These are phyloP conservation scores for Thalassarche chlororhynchos DNA, from an alignment of 2,113 vertebrate genomes.

Conservation along the genomic window DNA sequence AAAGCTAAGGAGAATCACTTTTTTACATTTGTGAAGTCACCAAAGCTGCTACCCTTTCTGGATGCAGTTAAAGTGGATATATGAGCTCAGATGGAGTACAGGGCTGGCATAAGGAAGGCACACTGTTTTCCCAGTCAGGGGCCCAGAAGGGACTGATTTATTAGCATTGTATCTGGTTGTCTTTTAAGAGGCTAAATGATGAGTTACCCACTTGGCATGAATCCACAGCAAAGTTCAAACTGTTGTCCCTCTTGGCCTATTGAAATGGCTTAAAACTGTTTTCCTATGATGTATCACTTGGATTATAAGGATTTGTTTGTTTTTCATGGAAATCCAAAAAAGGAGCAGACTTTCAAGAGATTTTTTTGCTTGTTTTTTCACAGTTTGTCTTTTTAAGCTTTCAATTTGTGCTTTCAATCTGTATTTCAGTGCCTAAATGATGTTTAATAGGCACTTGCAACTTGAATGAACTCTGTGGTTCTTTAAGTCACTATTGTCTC, in stretches of 20 bases:
- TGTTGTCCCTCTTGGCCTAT: neutral
- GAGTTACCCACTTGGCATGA: neutral
- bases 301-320: neutral
- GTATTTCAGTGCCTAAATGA: neutral
- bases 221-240: neutral
- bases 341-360: neutral
- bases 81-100: neutral
- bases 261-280: neutral
- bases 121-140: neutral
- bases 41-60: neutral
- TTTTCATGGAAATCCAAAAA: neutral
- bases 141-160: accelerated
- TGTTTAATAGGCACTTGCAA: neutral
- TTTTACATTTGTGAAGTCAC: neutral
- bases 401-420: neutral
- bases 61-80: neutral
- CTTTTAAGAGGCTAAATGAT: neutral
- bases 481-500: neutral
- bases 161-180: neutral
- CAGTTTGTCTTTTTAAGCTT: neutral
- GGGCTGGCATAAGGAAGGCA: neutral
- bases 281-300: neutral
- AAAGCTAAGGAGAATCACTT: neutral
- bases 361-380: neutral
- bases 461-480: neutral